Evolutionary conservation across 1,140 invertebrate genomes (phyloP), one percentile per base, ranked within the genome.

Genomic region (Diprion similis): DNA sequence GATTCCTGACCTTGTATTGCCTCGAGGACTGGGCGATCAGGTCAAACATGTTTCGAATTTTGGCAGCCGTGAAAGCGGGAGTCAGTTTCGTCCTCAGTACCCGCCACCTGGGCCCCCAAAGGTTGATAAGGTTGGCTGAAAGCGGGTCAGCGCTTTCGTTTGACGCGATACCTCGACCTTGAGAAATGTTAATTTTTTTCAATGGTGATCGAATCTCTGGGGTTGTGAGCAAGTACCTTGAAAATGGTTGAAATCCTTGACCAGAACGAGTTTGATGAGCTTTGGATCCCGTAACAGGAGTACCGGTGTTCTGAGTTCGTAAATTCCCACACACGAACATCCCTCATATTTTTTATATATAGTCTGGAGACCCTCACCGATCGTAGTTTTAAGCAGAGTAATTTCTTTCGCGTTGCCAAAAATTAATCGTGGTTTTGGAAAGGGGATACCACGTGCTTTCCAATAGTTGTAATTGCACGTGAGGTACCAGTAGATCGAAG

Each of bases 11-110:
- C 47, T 78, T 76, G 48, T 76, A 79, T 64, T 75, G 76, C 15
- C 72, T 68, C 0, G 75, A 72, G 46, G 72, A 71, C 18, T 78
- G 72, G 11, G 13, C 69, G 11, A 78, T 75, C 19, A 75, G 11
- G 9, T 47, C 66, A 77, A 85, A 88, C 87, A 90, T 89, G 15
- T 80, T 84, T 75, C 84, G 86, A 0, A 90, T 82, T 82, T 89
- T 90, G 0, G 78, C 76, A 0, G 86, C 78, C 6, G 85, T 88
- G 73, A 90, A 90, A 0, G 85, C 77, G 4, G 89, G 87, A 0
- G 83, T 84, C 75, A 90, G 78, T 65, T 81, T 88, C 46, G 86
- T 83, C 71, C 89, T 72, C 64, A 88, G 79, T 8, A 85, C 77
- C 78, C 87, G 85, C 88, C 88, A 89, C 75, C 81, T 81, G 11